Percentiles rank a stretch among this genome's conserved stretches.
These are phyloP conservation scores for Microctenopoma stevenorrisi DNA, from an alignment of 2,797 vertebrate genomes.

Conservation along the genomic window DNA sequence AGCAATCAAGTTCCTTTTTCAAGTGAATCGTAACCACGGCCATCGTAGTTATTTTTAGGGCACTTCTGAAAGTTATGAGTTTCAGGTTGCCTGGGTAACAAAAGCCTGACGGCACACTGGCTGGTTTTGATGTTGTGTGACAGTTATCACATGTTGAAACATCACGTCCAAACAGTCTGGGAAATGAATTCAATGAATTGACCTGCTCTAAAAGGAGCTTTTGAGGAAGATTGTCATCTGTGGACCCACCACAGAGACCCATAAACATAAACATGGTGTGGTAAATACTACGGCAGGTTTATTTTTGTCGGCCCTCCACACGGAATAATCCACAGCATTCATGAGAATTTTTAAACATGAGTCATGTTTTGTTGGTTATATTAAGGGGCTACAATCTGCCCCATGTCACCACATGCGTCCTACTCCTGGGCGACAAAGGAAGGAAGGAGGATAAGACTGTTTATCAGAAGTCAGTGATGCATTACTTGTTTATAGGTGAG, in stretches of 20 bases:
- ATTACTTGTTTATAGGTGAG: conserved; percentile 29
- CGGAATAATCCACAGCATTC: background rate
- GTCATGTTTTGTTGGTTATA: conserved; percentile 31
- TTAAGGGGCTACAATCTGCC: conserved; percentile 27
- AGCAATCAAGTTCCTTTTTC: conserved; percentile 40
- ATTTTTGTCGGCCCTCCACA: conserved; percentile 10
- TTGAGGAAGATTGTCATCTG: conserved; percentile 12
- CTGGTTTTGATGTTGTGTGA: conserved; percentile 16
- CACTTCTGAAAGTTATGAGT: conserved; percentile 16
- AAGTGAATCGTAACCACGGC: conserved; percentile 36
- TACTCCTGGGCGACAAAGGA: conserved; percentile 30
- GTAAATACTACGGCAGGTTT: conserved; percentile 22
- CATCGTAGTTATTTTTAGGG: conserved; percentile 28
- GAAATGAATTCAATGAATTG: conserved; percentile 48
- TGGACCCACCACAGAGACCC: background rate
- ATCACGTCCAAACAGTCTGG: conserved; percentile 29
- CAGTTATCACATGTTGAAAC: conserved; percentile 40
- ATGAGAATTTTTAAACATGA: conserved; percentile 12
- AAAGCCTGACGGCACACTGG: background rate
- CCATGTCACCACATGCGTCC: conserved; percentile 44
- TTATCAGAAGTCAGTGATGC: conserved; percentile 50
- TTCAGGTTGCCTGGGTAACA: conserved; percentile 16
- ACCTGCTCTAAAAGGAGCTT: conserved; percentile 58
- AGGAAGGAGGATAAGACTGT: conserved; percentile 54
- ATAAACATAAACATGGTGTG: conserved; percentile 41